These are phyloP conservation scores for Saccopteryx bilineata DNA, from an alignment of 2,113 vertebrate species.

Conservation along the genomic window DNA sequence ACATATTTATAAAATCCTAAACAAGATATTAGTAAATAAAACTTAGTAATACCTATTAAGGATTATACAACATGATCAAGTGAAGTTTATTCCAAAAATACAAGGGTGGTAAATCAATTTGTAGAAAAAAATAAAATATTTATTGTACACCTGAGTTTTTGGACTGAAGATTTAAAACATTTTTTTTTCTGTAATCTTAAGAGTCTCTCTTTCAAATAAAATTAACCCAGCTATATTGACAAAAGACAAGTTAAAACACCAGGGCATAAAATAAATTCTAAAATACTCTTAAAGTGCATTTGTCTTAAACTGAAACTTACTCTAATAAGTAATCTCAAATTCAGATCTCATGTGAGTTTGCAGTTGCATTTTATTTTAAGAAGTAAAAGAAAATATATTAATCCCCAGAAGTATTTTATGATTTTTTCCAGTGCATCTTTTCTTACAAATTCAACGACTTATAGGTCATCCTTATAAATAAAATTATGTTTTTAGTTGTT, in stretches of 20 bases:
- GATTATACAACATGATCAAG: neutral
- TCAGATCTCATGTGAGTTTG: neutral
- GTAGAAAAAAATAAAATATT: neutral
- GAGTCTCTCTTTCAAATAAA: neutral
- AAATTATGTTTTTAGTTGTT: neutral
- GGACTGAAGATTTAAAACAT: neutral
- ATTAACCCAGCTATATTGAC: slow-evolving; percentile 10
- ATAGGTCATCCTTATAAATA: neutral
- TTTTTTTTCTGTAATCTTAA: slow-evolving; percentile 19
- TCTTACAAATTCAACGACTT: neutral
- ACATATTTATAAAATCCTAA: neutral
- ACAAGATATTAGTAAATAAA: neutral
- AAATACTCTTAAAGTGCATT: neutral
- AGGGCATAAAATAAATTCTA: neutral
- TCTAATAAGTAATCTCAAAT: neutral
- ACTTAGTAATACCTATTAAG: neutral
- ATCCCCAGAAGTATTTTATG: neutral
- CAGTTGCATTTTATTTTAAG: neutral
- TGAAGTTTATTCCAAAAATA: neutral
- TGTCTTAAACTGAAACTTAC: neutral
- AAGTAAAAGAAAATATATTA: neutral
- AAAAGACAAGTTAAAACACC: neutral
- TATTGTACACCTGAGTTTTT: neutral
- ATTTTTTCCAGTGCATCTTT: neutral
- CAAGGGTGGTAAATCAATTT: neutral